Evolutionary conservation across 2,113 vertebrate species (phyloP), one percentile per base, ranked within the genome.

Genomic region (Paradoxurus hermaphroditus): DNA sequence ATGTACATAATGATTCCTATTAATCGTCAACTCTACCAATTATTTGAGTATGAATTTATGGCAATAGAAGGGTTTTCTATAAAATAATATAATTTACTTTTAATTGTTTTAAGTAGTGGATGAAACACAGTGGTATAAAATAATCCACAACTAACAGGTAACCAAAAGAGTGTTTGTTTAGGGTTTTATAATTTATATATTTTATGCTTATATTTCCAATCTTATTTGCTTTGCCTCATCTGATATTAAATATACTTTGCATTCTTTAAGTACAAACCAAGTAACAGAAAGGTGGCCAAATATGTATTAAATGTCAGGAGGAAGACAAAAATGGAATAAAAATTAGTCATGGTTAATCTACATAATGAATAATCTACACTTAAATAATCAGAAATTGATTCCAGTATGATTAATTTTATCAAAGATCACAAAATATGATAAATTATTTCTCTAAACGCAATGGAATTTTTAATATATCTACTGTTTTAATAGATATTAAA

Each of bases 251-350:
- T 62, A 44, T 91, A 59, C 51, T 75, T 85, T 23, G 39, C 34
- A 78, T 89, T 88, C 44, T 65, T 34, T 91, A 93, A 72, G 39
- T 78, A 94, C 68, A 94, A 41, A 77, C 63, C 63, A 95, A 79
- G 31, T 27, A 16, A 95, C 78, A 81, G 36, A 53, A 65, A 94
- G 3, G 34, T 46, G 3, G 12, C n/a, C 68, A 91, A 44, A 25
- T 67, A 31, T 83, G 46, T 82, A n/a, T 83, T 88, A 65, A 72
- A n/a, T 14, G 11, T 36, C 29, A 75, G 29, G 13, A 34, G 31
- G 25, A 39, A 84, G 34, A 44, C 53, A 96, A 46, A 56, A 78
- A 67, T 16, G 13, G 21, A 49, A 75, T 83, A 81, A 77, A 67
- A 88, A 59, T 77, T n/a, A 82, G 31, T 62, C 73, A 44, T 53